phyloP scores from a whole-genome alignment of 2,888 invertebrate genomes.

The Boloria euphrosyne region DNA sequence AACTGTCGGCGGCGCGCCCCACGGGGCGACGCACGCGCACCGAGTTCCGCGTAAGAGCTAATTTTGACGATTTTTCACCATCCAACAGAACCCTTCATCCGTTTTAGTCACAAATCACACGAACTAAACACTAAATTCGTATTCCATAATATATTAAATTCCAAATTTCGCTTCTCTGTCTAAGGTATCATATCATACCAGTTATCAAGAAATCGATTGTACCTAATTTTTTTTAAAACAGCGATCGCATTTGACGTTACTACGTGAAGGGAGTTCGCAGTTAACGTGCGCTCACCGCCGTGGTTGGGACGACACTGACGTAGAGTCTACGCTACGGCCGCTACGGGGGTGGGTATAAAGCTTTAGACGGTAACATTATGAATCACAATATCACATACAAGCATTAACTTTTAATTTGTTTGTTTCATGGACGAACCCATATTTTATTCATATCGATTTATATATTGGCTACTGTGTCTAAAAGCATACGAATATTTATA shows the following conservation, averaged over 20 bases:
- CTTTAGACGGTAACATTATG: constrained; percentile 43
- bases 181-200: too few species aligned
- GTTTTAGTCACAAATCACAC: constrained; percentile 59
- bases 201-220: not conserved
- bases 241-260: constrained; percentile 51
- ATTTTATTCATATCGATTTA: not conserved
- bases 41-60: constrained; percentile 74
- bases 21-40: constrained; percentile 67
- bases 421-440: not conserved
- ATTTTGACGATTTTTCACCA: constrained; percentile 66
- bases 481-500: too few species aligned
- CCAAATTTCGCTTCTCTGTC: not conserved
- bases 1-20: constrained; percentile 79
- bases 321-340: constrained; percentile 58
- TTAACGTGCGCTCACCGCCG: constrained; percentile 56
- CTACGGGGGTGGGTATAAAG: constrained; percentile 73
- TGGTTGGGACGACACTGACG: constrained; percentile 62
- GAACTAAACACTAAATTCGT: constrained; percentile 44
- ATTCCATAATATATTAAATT: constrained; percentile 19
- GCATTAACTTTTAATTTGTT: constrained; percentile 9
- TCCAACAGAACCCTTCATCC: constrained; percentile 57
- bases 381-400: constrained; percentile 45
- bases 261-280: constrained; percentile 1
- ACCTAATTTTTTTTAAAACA: constrained; percentile 27
- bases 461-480: too few species aligned